These are phyloP conservation scores for Heliangelus exortis DNA, from an alignment of 2,797 vertebrate species.

Conservation along the genomic window DNA sequence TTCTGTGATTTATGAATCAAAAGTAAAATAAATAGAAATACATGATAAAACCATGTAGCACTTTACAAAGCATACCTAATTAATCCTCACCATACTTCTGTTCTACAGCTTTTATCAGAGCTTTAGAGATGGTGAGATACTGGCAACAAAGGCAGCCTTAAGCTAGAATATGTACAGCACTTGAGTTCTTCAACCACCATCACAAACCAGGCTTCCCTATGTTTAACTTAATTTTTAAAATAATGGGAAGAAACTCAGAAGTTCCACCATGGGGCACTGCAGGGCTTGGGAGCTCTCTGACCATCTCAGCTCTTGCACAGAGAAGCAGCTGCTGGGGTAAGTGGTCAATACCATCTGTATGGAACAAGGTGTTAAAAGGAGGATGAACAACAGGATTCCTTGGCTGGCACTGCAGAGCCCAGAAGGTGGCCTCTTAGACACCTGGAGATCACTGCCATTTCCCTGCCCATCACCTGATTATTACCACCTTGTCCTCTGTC, in stretches of 20 bases:
- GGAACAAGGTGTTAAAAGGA: not conserved
- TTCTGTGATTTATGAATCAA: constrained; percentile 16
- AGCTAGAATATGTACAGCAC: not conserved
- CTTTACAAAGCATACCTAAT: not conserved
- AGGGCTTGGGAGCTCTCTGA: not conserved
- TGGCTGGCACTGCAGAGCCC: not conserved
- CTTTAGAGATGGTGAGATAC: constrained; percentile 52
- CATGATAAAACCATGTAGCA: not conserved
- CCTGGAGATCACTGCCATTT: not conserved
- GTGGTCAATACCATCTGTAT: accelerated
- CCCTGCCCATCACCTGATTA: not conserved
- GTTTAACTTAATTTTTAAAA: not conserved
- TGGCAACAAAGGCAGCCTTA: not conserved
- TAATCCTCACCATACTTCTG: not conserved
- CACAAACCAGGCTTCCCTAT: not conserved
- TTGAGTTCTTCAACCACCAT: not conserved
- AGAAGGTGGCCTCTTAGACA: not conserved
- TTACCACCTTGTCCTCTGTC: not conserved
- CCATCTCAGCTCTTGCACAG: not conserved
- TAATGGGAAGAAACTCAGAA: not conserved
- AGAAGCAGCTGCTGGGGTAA: not conserved
- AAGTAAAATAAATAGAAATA: constrained; percentile 42
- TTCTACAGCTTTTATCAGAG: constrained; percentile 8
- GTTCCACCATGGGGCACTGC: accelerated
- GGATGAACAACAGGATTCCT: not conserved